Evolutionary conservation across 2,797 vertebrate genomes (phyloP), one percentile per base, ranked within the genome.

Genomic region (Carduelis carduelis): DNA sequence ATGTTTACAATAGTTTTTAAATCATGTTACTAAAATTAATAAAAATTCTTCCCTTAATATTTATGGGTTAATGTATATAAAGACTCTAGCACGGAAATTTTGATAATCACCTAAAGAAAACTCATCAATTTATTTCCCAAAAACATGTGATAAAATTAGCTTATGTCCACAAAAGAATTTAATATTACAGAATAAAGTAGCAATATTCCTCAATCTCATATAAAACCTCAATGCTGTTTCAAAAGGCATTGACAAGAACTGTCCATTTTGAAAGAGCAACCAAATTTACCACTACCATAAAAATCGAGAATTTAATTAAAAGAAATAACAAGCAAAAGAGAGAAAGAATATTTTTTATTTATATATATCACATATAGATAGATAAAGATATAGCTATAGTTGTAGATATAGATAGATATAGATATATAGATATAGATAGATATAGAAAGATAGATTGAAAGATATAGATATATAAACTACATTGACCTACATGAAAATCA

Each of bases 221-320:
- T 75, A 61, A 49, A 39, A 2, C 0, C 1, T 16, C 4, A 4
- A 35, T 5, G 41, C 10, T 53, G 6, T 66, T 82, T 5, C 34
- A 78, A 69, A 10, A 78, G 26, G 21, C 32, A 49, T 15, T 64
- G 27, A 43, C 32, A 69, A 72, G 37, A 77, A 70, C 8, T 44
- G 20, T 8, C 75, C 22, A 26, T 66, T 69, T 34, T 63, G 39
- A 70, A 61, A 83, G 32, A 90, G 21, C 8, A 60, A 64, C 6
- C 18, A 76, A 94, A 68, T 16, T 5, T 26, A 37, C 15, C 24
- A 78, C 49, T 13, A 12, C 6, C 8, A 50, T 14, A n/a, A 55
- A 68, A 74, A 27, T 19, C 15, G 84, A 68, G 12, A 37, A 21
- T 37, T 5, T 16, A 47, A 47, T 39, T 59, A 49, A 77, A 80